phyloP scores from a whole-genome alignment of 2,113 vertebrate genomes.

The Hemicordylus capensis region DNA sequence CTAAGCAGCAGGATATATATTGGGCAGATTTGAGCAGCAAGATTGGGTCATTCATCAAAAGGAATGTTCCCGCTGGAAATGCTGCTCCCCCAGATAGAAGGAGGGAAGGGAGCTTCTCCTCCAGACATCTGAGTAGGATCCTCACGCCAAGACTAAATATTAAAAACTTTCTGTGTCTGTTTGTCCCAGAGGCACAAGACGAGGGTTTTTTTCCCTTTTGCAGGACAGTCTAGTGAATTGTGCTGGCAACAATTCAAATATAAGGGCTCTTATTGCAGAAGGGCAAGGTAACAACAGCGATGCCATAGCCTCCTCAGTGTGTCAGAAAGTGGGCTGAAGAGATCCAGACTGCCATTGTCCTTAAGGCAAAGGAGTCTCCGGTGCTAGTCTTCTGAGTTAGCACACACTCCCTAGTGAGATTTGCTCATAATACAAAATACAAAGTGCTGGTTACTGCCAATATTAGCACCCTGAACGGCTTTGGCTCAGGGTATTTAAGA shows the following conservation, averaged over 20 bases:
- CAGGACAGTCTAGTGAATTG: neutral
- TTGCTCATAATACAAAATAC: too few relatives aligned
- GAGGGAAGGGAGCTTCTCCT: neutral
- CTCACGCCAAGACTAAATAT: neutral
- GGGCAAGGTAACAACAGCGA: neutral
- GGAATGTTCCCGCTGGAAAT: neutral
- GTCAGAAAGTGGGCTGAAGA: neutral
- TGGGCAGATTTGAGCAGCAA: accelerated
- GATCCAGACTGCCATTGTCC: neutral
- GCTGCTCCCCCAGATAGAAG: neutral
- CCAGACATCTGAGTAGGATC: neutral
- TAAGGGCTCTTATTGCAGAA: neutral
- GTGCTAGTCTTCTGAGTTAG: too few relatives aligned
- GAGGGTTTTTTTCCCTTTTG: neutral
- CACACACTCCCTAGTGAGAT: neutral
- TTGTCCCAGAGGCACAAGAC: neutral
- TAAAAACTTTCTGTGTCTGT: neutral
- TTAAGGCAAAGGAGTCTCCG: neutral
- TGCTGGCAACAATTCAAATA: too few relatives aligned
- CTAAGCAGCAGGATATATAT: neutral
- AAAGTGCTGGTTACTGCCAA: too few relatives aligned
- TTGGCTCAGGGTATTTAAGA: too few relatives aligned
- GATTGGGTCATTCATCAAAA: slow-evolving; percentile 15
- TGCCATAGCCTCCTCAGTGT: neutral
- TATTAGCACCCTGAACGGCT: too few relatives aligned